Percentiles rank a stretch among this genome's conserved stretches.
Conservation (phyloP, 2,113 vertebrate species). For the Sphyrna mokarran region DNA sequence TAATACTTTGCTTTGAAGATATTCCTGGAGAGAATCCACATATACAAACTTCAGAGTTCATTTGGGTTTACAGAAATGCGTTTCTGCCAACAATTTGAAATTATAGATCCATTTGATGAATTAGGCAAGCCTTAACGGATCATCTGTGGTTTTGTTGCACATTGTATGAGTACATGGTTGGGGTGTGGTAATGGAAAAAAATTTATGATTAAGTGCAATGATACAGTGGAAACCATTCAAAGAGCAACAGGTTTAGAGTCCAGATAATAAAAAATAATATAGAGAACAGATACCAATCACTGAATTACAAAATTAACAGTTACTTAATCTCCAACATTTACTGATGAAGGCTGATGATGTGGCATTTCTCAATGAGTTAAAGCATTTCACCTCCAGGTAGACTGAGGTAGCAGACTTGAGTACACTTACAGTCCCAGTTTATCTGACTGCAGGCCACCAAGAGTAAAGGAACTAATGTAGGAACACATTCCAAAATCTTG, state of each 20-base stretch:
- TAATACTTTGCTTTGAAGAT: not conserved
- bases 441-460: not conserved
- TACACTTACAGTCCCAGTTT: not conserved
- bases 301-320: not conserved
- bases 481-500: not conserved
- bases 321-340: not conserved
- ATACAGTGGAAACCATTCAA: not conserved
- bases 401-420: not conserved
- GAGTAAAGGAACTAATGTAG: not conserved
- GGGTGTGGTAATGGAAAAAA: slow-evolving; percentile 12
- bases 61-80: not conserved
- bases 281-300: not conserved
- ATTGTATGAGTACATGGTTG: not conserved
- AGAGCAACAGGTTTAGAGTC: not conserved
- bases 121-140: not conserved
- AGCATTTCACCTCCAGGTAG: not conserved
- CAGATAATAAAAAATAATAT: not conserved
- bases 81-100: slow-evolving; percentile 8
- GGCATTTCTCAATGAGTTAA: not conserved
- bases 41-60: not conserved
- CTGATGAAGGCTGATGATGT: slow-evolving; percentile 2
- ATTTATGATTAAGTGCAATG: not conserved
- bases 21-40: slow-evolving; percentile 8
- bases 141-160: not conserved
- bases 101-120: not conserved